A percentile compares a stretch with the other conserved stretches of the same genome.
phyloP scores from a whole-genome alignment of 2,113 vertebrate genomes.

The Triplophysa rosa region DNA sequence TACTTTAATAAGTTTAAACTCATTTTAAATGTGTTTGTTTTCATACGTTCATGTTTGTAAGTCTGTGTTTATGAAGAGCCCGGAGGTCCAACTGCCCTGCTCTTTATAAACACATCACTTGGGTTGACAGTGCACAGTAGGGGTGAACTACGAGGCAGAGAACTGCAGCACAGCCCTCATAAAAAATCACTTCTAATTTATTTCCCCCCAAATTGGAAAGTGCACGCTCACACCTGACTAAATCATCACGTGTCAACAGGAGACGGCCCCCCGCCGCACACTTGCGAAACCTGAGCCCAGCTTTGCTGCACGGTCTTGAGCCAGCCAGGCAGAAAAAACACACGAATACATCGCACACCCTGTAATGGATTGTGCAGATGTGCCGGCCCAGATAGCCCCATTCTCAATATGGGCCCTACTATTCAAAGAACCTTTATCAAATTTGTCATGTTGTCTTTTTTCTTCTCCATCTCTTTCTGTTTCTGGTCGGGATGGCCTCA shows the following conservation, averaged over 20 bases:
- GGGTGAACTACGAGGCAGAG: conserved; percentile 61
- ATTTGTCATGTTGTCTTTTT: conserved; percentile 64
- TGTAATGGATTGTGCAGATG: conserved; percentile 98
- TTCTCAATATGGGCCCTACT: conserved; percentile 62
- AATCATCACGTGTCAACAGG: conserved; percentile 99
- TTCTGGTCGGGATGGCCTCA: conserved; percentile 48
- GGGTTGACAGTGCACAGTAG: conserved; percentile 74
- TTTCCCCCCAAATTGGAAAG: conserved; percentile 99
- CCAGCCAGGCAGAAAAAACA: conserved; percentile 84
- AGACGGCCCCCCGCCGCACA: conserved; percentile 94
- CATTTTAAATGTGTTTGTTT: background rate
- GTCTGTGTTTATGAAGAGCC: conserved; percentile 35
- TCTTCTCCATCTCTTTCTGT: background rate
- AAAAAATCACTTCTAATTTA: conserved; percentile 99
- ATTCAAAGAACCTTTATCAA: conserved; percentile 74
- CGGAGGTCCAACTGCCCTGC: conserved; percentile 58
- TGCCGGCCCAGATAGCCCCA: conserved; percentile 64
- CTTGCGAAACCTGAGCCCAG: conserved; percentile 92
- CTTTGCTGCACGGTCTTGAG: conserved; percentile 90
- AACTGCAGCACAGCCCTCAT: conserved; percentile 87
- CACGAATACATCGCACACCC: conserved; percentile 52
- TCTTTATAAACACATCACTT: conserved; percentile 82
- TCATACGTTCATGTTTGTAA: background rate
- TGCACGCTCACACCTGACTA: conserved; percentile 99
- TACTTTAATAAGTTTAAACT: background rate